Conservation (phyloP, 2,888 invertebrate genomes). For the Acleris sparsana region DNA sequence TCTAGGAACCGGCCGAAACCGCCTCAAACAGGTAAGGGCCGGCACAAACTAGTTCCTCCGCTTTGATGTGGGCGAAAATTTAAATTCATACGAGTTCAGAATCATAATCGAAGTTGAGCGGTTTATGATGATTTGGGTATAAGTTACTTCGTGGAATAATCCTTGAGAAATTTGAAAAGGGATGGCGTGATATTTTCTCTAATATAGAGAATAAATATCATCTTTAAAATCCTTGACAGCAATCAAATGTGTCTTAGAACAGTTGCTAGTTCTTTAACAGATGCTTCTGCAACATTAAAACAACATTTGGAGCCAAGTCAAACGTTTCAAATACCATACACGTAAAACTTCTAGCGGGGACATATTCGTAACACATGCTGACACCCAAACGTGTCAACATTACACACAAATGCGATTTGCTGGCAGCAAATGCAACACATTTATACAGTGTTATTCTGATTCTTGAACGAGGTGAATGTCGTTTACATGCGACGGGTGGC, state of each 20-base stretch:
- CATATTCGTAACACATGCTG: too few species aligned
- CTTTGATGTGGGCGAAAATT: constrained; percentile 37
- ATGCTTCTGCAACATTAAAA: too few species aligned
- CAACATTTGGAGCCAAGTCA: too few species aligned
- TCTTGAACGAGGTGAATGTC: constrained; percentile 44
- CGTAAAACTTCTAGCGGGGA: too few species aligned
- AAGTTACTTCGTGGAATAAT: constrained; percentile 8
- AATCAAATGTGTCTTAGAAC: too few species aligned
- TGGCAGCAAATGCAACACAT: too few species aligned
- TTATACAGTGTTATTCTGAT: constrained; percentile 23
- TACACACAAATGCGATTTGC: neutral
- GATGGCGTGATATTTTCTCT: too few species aligned
- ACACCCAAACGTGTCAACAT: neutral
- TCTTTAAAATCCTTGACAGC: too few species aligned
- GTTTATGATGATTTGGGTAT: constrained; percentile 24
- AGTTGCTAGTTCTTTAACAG: too few species aligned
- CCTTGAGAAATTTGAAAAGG: neutral
- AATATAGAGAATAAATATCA: too few species aligned
- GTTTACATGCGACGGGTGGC: constrained; percentile 49
- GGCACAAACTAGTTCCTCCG: constrained; percentile 36
- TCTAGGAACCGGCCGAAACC: constrained; percentile 32
- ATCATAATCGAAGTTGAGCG: constrained; percentile 30
- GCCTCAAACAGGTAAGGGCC: constrained; percentile 26
- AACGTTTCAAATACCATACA: too few species aligned
- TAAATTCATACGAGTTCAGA: constrained; percentile 28